These are phyloP conservation scores for Sphecodes monilicornis DNA, from an alignment of 2,888 invertebrate species.

Conservation along the genomic window DNA sequence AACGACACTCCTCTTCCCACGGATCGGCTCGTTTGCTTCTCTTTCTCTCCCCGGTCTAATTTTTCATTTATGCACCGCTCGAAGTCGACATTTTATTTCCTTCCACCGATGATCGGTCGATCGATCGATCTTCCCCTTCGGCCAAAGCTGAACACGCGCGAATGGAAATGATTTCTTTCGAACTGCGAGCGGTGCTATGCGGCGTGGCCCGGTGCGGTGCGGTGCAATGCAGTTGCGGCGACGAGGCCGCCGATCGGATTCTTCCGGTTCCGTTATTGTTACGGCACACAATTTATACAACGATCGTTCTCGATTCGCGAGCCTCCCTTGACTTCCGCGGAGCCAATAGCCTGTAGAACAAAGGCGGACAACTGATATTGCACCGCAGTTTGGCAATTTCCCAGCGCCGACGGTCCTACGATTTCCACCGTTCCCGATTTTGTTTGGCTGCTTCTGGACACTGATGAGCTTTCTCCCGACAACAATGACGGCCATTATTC, in stretches of 20 bases:
- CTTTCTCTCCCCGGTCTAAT: background rate
- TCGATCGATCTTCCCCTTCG: background rate
- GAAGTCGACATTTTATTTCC: background rate
- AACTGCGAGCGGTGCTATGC: background rate
- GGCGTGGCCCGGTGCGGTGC: background rate
- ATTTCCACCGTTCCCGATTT: slow-evolving; percentile 38
- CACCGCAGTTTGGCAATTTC: slow-evolving; percentile 44
- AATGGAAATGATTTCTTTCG: background rate
- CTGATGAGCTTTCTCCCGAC: slow-evolving; percentile 4
- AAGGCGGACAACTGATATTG: slow-evolving; percentile 49
- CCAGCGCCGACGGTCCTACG: slow-evolving; percentile 31
- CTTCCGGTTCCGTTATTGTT: slow-evolving; percentile 21
- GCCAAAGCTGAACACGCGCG: too few species aligned
- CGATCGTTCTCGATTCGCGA: slow-evolving; percentile 43
- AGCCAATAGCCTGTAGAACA: slow-evolving; percentile 37
- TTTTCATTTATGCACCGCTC: background rate
- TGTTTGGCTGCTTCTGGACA: slow-evolving; percentile 1
- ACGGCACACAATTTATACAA: slow-evolving; percentile 23
- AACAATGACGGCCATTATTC: slow-evolving; percentile 18
- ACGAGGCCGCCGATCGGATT: background rate
- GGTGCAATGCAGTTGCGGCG: background rate
- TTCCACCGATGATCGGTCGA: background rate
- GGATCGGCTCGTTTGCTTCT: background rate
- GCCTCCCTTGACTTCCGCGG: slow-evolving; percentile 31
- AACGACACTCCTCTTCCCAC: background rate